These are phyloP conservation scores for Molossus molossus DNA, from an alignment of 2,797 vertebrate species.

Conservation along the genomic window DNA sequence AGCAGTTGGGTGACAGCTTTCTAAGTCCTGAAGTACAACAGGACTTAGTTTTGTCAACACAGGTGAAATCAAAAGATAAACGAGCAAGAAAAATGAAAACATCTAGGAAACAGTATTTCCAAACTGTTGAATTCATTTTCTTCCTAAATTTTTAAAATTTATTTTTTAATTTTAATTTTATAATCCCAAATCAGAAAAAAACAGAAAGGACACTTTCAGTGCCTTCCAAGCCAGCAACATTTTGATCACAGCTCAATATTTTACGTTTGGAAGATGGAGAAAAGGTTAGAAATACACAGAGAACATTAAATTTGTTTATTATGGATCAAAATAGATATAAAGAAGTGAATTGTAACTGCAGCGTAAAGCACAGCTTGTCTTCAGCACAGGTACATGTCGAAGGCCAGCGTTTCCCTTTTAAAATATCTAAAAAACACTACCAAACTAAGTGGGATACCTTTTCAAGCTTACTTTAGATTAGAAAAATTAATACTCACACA, in stretches of 20 bases:
- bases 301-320: slow-evolving; percentile 19
- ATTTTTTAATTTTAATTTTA: not conserved
- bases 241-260: slow-evolving; percentile 4
- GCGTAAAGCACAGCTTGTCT: slow-evolving; percentile 13
- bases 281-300: slow-evolving; percentile 13
- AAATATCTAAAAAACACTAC: slow-evolving; percentile 29
- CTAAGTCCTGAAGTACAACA: slow-evolving; percentile 5
- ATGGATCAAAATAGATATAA: slow-evolving; percentile 38
- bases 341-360: slow-evolving; percentile 37
- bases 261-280: slow-evolving; percentile 12
- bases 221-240: not conserved
- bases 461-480: slow-evolving; percentile 35
- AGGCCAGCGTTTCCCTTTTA: slow-evolving; percentile 44
- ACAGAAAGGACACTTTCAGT: not conserved
- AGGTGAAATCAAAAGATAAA: slow-evolving; percentile 28
- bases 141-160: not conserved
- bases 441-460: not conserved
- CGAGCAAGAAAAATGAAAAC: not conserved
- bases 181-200: not conserved
- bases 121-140: not conserved
- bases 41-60: not conserved
- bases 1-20: not conserved
- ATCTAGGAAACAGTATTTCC: not conserved
- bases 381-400: not conserved
- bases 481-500: slow-evolving; percentile 51